These are phyloP conservation scores for Chloroceryle inda DNA, from an alignment of 2,797 vertebrate genomes.

Conservation along the genomic window DNA sequence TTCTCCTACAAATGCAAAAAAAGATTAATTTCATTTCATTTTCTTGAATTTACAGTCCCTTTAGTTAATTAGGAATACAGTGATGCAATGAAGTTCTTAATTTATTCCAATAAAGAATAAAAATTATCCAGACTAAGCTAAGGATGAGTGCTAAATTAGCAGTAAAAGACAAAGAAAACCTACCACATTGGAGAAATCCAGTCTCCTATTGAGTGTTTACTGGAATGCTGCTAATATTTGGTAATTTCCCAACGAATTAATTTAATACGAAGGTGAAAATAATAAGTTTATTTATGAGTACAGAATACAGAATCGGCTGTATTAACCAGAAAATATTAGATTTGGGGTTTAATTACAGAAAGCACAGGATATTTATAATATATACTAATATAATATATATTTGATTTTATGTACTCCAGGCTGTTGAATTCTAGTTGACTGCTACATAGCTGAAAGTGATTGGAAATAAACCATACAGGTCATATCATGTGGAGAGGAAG, in stretches of 20 bases:
- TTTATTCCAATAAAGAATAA: neutral
- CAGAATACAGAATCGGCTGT: neutral
- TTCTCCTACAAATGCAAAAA: neutral
- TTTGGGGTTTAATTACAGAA: neutral
- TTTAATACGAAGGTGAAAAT: neutral
- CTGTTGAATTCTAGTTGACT: neutral
- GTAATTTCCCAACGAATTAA: slow-evolving; percentile 15
- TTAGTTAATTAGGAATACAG: neutral
- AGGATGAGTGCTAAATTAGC: neutral
- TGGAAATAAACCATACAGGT: neutral
- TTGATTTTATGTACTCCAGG: neutral
- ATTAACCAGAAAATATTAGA: neutral
- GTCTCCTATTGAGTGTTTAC: neutral
- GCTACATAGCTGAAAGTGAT: neutral
- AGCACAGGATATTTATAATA: neutral
- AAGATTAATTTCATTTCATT: neutral
- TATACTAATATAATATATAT: too few species aligned
- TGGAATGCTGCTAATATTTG: neutral
- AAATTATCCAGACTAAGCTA: neutral
- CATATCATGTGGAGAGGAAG: neutral
- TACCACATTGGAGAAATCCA: neutral
- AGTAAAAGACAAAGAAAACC: neutral
- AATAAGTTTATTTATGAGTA: neutral
- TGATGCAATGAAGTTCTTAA: neutral
- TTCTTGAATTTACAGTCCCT: neutral